These are phyloP conservation scores for Drosophila bunnanda DNA, from an alignment of 2,888 invertebrate genomes.

Conservation along the genomic window DNA sequence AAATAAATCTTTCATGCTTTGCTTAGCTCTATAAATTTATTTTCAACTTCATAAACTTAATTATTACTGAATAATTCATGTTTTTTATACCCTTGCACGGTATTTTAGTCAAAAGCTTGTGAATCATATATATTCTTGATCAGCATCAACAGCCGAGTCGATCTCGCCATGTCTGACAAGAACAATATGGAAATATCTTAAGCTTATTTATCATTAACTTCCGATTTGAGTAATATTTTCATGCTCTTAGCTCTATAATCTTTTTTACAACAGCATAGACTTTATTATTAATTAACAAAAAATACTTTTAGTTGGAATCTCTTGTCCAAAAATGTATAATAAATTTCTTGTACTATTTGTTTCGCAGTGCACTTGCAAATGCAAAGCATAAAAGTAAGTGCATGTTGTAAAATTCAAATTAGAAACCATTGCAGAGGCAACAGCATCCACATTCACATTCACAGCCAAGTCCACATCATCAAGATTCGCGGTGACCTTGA, in stretches of 20 bases:
- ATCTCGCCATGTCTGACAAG: no score
- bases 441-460: conserved; percentile 1
- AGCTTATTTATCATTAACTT: no score
- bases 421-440: conserved; percentile 68
- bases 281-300: background rate
- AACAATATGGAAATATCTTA: no score
- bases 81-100: no score
- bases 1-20: background rate
- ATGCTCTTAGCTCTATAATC: background rate
- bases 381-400: conserved; percentile 48
- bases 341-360: background rate
- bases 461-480: conserved; percentile 19
- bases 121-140: no score
- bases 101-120: no score
- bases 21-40: background rate
- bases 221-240: no score
- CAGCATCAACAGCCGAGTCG: no score
- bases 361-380: conserved; percentile 59
- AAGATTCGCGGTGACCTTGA: conserved; percentile 60
- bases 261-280: background rate
- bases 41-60: background rate
- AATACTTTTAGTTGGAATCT: accelerated
- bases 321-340: background rate
- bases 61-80: no score
- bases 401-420: conserved; percentile 75